phyloP scores from a whole-genome alignment of 2,113 vertebrate species.

The Bucco capensis region DNA sequence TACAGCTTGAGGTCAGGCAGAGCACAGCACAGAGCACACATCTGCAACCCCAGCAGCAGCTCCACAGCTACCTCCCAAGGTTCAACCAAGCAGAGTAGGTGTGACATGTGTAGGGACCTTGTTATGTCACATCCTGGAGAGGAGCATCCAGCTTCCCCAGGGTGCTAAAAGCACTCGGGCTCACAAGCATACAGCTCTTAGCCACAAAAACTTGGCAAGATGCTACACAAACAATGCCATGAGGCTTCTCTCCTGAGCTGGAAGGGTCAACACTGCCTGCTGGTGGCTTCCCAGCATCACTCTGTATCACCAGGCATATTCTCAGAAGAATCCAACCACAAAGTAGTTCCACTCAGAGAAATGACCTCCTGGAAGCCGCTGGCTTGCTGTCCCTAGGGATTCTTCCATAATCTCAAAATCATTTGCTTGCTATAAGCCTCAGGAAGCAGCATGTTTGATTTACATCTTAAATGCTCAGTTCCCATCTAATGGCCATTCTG shows the following conservation, averaged over 20 bases:
- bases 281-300: neutral
- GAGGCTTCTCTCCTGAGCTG: neutral
- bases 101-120: accelerated
- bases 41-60: neutral
- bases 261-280: neutral
- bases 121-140: neutral
- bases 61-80: neutral
- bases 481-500: neutral
- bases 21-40: neutral
- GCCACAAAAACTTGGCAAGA: neutral
- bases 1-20: neutral
- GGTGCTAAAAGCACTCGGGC: neutral
- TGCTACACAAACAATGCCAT: accelerated
- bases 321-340: neutral
- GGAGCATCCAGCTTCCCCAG: neutral
- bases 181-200: accelerated
- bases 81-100: accelerated
- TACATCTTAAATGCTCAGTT: neutral
- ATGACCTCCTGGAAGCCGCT: accelerated
- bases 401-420: neutral
- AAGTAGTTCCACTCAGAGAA: neutral
- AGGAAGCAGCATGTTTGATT: neutral
- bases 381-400: neutral
- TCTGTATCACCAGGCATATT: accelerated
- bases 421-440: neutral